Evolutionary conservation across 2,113 vertebrate species (phyloP), one percentile per base, ranked within the genome.

Genomic region (Aegithalos caudatus): DNA sequence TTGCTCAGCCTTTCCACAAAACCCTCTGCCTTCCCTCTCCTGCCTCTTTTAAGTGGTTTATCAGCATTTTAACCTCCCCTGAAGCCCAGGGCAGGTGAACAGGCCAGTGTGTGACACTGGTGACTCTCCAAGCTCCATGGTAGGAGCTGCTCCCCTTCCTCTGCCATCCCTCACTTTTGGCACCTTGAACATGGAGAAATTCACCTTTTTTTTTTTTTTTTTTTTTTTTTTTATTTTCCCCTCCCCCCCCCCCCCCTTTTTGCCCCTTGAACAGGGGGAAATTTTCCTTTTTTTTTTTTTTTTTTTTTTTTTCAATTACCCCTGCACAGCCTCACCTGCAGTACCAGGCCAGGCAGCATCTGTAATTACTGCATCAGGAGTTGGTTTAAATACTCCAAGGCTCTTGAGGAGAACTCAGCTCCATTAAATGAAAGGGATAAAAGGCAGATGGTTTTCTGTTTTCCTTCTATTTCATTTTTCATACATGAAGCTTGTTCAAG

Each of bases 321-420:
- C 40, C 78, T 66, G 48, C 69, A 33, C 67, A 77, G n/a, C 24
- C 78, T 47, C 50, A 37, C 42, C 71, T 38, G 44, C 24, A 88
- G 79, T 80, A 72, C 15, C 67, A 65, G 54, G 35, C 23, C 45
- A 78, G 62, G 71, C 66, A 72, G 71, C 1, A 51, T 11, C 44
- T 78, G 69, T 60, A 81, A 86, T 74, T 90, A 88, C 51, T 47
- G 42, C 42, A 77, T 31, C 87, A 62, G n/a, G 29, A 47, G 33
- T 40, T 73, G 62, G 38, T 93, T 95, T 95, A 94, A 96, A 86
- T 79, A 94, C 82, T 72, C 53, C 24, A 58, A 73, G 40, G 72
- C 42, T 78, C 56, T 86, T 42, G 57, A 76, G 66, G 61, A 89
- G 47, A 86, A 23, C 53, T 81, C 72, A 72, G n/a, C 53, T 94